Percentiles rank a stretch among this genome's conserved stretches.
phyloP scores from a whole-genome alignment of 2,797 vertebrate species.

The Sebastiscus albofasciatus region DNA sequence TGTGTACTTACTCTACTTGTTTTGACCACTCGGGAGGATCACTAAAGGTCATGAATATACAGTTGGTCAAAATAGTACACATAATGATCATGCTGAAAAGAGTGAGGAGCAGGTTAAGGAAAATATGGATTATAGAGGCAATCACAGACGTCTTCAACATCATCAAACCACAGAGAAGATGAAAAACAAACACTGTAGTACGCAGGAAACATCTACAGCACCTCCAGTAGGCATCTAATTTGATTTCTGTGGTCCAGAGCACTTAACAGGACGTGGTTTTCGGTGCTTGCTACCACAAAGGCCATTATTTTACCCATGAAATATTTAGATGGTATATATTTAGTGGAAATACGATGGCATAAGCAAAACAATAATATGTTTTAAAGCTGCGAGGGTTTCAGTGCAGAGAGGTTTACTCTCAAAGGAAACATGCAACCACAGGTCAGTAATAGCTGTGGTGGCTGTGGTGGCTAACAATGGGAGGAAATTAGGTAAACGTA shows the following conservation, averaged over 20 bases:
- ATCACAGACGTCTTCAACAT: conserved; percentile 10
- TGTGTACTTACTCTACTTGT: conserved; percentile 98
- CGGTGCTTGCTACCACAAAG: conserved; percentile 30
- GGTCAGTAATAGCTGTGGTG: conserved; percentile 6
- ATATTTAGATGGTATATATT: conserved; percentile 60
- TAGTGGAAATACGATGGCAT: conserved; percentile 37
- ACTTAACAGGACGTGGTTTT: conserved; percentile 49
- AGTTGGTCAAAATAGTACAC: conserved; percentile 99
- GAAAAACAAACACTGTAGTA: neutral
- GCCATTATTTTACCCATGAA: conserved; percentile 61
- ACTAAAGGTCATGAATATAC: conserved; percentile 99
- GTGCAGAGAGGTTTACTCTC: neutral
- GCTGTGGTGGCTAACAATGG: conserved; percentile 1
- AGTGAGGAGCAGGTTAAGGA: conserved; percentile 86
- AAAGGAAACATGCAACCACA: conserved; percentile 1
- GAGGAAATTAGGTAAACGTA: neutral
- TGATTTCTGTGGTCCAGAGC: conserved; percentile 4
- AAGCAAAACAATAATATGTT: conserved; percentile 14
- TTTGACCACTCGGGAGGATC: conserved; percentile 99
- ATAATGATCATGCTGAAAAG: conserved; percentile 99
- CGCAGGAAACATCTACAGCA: neutral
- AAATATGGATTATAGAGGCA: conserved; percentile 30
- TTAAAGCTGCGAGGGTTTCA: conserved; percentile 19
- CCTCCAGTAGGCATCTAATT: neutral
- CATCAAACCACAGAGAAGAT: neutral